Evolutionary conservation across 2,797 vertebrate species (phyloP).

Genomic region (Gallinago stenura): DNA sequence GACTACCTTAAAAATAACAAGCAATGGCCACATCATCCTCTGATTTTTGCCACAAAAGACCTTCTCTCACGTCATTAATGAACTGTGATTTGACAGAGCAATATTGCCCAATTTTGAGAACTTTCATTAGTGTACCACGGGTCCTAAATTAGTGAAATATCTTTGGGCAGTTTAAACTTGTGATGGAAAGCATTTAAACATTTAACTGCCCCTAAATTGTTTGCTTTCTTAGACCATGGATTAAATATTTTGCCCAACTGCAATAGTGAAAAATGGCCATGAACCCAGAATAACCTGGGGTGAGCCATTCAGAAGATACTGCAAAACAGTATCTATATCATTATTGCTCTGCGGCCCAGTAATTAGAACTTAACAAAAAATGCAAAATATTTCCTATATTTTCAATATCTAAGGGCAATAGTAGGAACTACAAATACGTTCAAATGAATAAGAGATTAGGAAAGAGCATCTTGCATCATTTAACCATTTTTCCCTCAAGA

Average conservation of each 20-base stretch:
- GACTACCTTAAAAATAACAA: neutral
- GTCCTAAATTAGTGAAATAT: neutral
- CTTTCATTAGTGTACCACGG: neutral
- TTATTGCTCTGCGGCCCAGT: neutral
- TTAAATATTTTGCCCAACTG: neutral
- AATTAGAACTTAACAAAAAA: slow-evolving; percentile 2
- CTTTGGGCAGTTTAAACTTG: neutral
- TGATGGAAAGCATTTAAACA: neutral
- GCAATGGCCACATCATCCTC: neutral
- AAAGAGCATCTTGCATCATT: neutral
- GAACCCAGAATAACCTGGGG: neutral
- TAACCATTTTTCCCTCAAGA: neutral
- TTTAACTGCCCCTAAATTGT: neutral
- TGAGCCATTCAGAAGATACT: neutral
- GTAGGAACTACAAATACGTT: neutral
- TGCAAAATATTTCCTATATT: neutral
- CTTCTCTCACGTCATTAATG: neutral
- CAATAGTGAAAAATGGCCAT: neutral
- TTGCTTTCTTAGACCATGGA: neutral
- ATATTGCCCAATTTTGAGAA: neutral
- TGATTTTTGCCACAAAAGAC: neutral
- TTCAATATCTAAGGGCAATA: neutral
- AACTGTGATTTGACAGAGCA: neutral
- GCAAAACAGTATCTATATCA: neutral
- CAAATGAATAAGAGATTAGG: neutral